Evolutionary conservation across 1,140 invertebrate species (phyloP).

Genomic region (Microplitis demolitor): DNA sequence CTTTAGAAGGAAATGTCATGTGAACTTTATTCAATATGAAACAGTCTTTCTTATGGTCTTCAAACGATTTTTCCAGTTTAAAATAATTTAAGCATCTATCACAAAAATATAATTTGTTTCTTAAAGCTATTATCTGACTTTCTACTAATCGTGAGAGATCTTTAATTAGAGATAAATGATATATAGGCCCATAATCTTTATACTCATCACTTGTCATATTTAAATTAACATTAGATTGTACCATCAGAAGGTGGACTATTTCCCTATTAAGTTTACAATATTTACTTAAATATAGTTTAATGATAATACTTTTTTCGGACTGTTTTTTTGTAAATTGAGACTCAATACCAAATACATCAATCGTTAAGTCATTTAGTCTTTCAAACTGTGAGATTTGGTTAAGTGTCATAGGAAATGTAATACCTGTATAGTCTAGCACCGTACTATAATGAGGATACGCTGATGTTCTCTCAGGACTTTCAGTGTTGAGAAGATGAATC

Average conservation of each 20-base stretch:
- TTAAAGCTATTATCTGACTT: not conserved
- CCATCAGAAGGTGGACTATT: not conserved
- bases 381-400: too few species aligned
- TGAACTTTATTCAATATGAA: not conserved
- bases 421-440: too few species aligned
- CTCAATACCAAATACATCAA: too few species aligned
- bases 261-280: too few species aligned
- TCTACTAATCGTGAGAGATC: conserved; percentile 5
- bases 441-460: too few species aligned
- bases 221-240: not conserved
- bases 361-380: too few species aligned
- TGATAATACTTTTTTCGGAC: too few species aligned
- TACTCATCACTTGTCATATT: not conserved
- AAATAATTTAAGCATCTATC: conserved; percentile 11
- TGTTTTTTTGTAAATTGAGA: too few species aligned
- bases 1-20: not conserved
- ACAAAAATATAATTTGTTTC: not conserved
- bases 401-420: too few species aligned
- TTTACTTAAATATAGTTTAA: too few species aligned
- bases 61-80: not conserved
- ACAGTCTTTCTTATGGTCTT: conserved; percentile 5
- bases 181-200: not conserved
- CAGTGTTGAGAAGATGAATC: too few species aligned
- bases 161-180: not conserved
- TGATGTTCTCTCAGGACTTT: too few species aligned